Conservation (phyloP, 2,888 invertebrate genomes). For the Cheilosia variabilis region DNA sequence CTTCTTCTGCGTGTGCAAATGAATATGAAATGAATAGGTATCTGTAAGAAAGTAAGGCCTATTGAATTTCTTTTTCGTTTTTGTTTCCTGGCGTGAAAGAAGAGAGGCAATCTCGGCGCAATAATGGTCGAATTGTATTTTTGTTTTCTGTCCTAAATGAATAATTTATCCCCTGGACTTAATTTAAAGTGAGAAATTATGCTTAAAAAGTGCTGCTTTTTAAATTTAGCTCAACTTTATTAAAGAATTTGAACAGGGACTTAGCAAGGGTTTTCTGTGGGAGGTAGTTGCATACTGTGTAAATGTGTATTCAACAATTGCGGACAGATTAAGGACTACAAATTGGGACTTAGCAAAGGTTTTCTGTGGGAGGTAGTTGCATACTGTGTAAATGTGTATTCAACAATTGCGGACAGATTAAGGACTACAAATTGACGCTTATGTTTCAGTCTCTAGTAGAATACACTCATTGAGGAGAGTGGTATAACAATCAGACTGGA, state of each 20-base stretch:
- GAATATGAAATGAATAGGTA: constrained; percentile 64
- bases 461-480: too few species aligned
- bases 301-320: too few species aligned
- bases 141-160: constrained; percentile 38
- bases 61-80: constrained; percentile 48
- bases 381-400: too few species aligned
- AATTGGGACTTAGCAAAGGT: neutral
- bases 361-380: too few species aligned
- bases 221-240: neutral
- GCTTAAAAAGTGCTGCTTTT: constrained; percentile 25
- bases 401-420: too few species aligned
- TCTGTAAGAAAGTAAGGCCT: constrained; percentile 18
- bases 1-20: constrained; percentile 56
- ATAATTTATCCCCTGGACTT: constrained; percentile 28
- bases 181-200: constrained; percentile 50
- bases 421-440: too few species aligned
- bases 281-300: too few species aligned
- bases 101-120: constrained; percentile 21
- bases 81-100: neutral
- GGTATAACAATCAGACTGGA: too few species aligned
- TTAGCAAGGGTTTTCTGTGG: too few species aligned
- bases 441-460: too few species aligned
- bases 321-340: too few species aligned
- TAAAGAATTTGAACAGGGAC: neutral
- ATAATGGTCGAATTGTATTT: constrained; percentile 20